Conservation (phyloP, 2,797 vertebrate genomes). For the Tolypeutes matacus region DNA sequence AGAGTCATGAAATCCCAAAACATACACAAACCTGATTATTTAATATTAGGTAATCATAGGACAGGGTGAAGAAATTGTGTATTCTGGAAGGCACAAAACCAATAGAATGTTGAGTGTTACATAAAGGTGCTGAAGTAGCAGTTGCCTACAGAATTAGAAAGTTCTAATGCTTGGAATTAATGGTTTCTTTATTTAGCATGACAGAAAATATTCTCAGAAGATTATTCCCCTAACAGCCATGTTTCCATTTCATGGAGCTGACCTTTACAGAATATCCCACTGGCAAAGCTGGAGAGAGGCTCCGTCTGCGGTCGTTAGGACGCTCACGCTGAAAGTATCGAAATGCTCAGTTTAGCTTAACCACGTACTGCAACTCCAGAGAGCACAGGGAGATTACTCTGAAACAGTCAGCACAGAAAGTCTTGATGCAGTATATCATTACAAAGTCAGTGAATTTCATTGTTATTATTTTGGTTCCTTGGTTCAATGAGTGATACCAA, state of each 20-base stretch:
- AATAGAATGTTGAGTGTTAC: not conserved
- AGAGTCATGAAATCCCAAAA: not conserved
- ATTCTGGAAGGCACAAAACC: slow-evolving; percentile 41
- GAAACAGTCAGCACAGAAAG: not conserved
- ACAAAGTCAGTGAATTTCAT: not conserved
- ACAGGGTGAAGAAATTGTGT: not conserved
- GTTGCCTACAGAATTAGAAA: slow-evolving; percentile 63
- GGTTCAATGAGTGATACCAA: not conserved
- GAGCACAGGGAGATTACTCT: not conserved
- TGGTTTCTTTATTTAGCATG: slow-evolving; percentile 68
- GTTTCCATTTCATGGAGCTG: slow-evolving; percentile 72
- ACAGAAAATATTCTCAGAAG: slow-evolving; percentile 79
- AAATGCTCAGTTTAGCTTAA: not conserved
- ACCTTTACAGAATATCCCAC: slow-evolving; percentile 74
- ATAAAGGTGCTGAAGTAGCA: not conserved
- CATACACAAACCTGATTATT: not conserved
- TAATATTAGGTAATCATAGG: not conserved
- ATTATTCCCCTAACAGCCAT: slow-evolving; percentile 70
- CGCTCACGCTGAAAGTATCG: not conserved
- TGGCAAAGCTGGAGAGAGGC: slow-evolving; percentile 56
- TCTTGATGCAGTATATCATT: not conserved
- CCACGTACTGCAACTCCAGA: not conserved
- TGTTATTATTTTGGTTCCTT: not conserved
- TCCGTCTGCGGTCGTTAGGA: not conserved
- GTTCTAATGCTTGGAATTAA: slow-evolving; percentile 63